These are phyloP conservation scores for Oncorhynchus nerka DNA, from an alignment of 2,113 vertebrate genomes.

Conservation along the genomic window DNA sequence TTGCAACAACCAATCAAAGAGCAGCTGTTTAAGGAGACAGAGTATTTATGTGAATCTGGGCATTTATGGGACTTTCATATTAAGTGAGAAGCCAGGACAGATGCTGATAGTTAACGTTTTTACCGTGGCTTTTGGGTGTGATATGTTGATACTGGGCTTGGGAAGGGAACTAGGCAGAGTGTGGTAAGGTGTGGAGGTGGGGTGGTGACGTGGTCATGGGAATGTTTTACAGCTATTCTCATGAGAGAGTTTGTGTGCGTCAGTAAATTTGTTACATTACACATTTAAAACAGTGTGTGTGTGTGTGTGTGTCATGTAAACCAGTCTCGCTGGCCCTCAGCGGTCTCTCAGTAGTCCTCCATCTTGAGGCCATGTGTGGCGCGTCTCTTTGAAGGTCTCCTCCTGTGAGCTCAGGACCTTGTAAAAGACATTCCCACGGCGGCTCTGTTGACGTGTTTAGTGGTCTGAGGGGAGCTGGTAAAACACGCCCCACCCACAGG, in stretches of 20 bases:
- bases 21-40: not conserved
- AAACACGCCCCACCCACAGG: slow-evolving; percentile 35
- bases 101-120: slow-evolving; percentile 23
- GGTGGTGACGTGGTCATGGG: slow-evolving; percentile 22
- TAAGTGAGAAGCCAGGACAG: slow-evolving; percentile 5
- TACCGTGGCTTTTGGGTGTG: not conserved
- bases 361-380: slow-evolving; percentile 59
- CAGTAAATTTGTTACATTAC: not conserved
- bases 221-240: slow-evolving; percentile 20
- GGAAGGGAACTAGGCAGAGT: not conserved
- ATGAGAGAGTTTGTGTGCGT: slow-evolving; percentile 18
- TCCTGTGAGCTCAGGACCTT: slow-evolving; percentile 6
- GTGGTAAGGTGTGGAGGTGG: slow-evolving; percentile 8
- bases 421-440: slow-evolving; percentile 43
- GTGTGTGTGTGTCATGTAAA: slow-evolving; percentile 37
- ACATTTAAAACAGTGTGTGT: too few species aligned
- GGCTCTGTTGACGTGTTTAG: slow-evolving; percentile 58
- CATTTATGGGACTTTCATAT: slow-evolving; percentile 18
- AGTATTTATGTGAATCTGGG: not conserved
- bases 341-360: slow-evolving; percentile 20
- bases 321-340: slow-evolving; percentile 19
- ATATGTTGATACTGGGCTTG: not conserved
- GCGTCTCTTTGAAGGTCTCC: slow-evolving; percentile 45
- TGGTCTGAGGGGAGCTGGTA: slow-evolving; percentile 51
- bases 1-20: slow-evolving; percentile 24